Evolutionary conservation across 2,113 vertebrate species (phyloP).

Genomic region (Eublepharis macularius): DNA sequence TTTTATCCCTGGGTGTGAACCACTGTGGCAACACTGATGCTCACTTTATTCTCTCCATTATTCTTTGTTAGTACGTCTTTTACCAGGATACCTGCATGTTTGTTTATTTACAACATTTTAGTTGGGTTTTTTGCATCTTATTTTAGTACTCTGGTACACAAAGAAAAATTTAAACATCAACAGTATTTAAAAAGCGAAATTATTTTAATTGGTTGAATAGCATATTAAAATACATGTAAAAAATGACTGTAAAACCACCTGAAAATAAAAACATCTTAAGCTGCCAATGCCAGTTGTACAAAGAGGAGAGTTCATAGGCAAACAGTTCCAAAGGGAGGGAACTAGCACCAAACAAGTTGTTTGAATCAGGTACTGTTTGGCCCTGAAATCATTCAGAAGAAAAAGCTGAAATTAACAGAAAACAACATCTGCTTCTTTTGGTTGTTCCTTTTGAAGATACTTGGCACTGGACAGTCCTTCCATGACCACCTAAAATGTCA

Average conservation of each 20-base stretch:
- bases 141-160: background rate
- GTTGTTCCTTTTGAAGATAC: background rate
- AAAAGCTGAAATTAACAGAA: background rate
- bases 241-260: background rate
- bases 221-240: background rate
- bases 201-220: background rate
- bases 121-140: background rate
- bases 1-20: background rate
- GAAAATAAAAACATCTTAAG: background rate
- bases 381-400: constrained; percentile 6
- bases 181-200: background rate
- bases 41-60: background rate
- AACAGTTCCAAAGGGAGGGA: background rate
- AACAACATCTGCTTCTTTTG: background rate
- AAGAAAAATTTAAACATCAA: background rate
- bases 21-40: background rate
- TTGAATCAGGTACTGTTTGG: background rate
- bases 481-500: background rate
- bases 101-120: background rate
- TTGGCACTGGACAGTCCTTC: background rate
- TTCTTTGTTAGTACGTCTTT: too few species aligned
- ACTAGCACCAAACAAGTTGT: background rate
- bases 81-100: background rate
- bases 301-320: background rate
- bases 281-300: background rate